Evolutionary conservation across 2,888 invertebrate species (phyloP), one percentile per base, ranked within the genome.

Genomic region (Rhogogaster chlorosoma): DNA sequence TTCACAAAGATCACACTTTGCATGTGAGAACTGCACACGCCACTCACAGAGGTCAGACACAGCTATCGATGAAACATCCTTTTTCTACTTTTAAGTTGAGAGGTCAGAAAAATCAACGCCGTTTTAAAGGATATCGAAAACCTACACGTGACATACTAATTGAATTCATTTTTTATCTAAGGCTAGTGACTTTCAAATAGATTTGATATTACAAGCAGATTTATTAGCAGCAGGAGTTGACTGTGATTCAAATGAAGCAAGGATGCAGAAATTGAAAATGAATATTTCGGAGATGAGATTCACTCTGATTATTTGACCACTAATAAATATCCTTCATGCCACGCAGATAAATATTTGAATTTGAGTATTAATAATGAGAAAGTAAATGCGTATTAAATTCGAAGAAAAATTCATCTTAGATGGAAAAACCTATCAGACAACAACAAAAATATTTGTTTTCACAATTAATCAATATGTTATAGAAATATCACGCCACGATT

Each of bases 1-100:
- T 90, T 90, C 90, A 90, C 88, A 88, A 85, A 88, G 89, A 89
- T 89, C 86, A 87, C 86, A 89, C 88, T 86, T 86, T 70, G 86
- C 75, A 84, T 86, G 86, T 32, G 87, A 86, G 88, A 86, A 88
- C 87, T 87, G 87, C 87, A 89, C 87, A 87, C 84, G 87, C 87
- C 88, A 89, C 87, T 89, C 86, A 32, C 49, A 87, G 80, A 86
- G 87, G 88, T 89, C 88, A 87, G 73, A 86, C 88, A 88, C 87
- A 89, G 88, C 83, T 77, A 77, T 77, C 45, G 29, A 29, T 49
- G 32, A 29, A 10, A 10, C 29, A 77, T 1, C n/a, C 29, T 53
- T 77, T 77, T 77, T 77, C 38, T 77, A 38, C 53, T 77, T 77
- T 49, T 18, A 49, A 77, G 49, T 49, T 77, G 32, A 49, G 53